Evolutionary conservation across 2,113 vertebrate genomes (phyloP).

Genomic region (Myotis yumanensis): DNA sequence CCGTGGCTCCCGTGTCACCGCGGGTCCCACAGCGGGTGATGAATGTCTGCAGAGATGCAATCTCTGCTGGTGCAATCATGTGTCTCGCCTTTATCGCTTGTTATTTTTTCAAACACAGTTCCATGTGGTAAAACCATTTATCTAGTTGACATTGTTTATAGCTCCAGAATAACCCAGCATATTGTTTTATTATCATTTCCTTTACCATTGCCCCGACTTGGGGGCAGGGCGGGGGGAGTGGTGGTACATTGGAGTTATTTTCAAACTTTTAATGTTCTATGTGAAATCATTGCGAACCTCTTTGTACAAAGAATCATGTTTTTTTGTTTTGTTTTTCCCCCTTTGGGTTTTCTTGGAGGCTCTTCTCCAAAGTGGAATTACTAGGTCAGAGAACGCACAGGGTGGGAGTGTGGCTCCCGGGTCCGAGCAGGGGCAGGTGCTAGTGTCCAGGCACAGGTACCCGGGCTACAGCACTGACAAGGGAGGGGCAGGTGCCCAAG

Average conservation of each 20-base stretch:
- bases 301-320: not conserved
- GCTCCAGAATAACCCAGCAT: not conserved
- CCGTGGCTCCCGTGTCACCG: accelerated
- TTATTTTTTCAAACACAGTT: not conserved
- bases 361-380: not conserved
- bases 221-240: too few relatives aligned
- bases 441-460: not conserved
- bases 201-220: not conserved
- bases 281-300: not conserved
- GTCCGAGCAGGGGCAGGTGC: not conserved
- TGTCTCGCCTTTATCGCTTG: not conserved
- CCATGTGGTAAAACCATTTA: not conserved
- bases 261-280: not conserved
- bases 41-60: not conserved
- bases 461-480: too few relatives aligned
- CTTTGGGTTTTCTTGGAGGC: not conserved
- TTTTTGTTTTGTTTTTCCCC: too few relatives aligned
- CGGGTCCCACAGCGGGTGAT: not conserved
- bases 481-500: not conserved
- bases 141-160: not conserved
- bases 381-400: not conserved
- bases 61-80: not conserved
- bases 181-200: not conserved
- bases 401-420: not conserved
- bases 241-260: not conserved